These are phyloP conservation scores for Musca domestica DNA, from an alignment of 1,140 invertebrate genomes.

Conservation along the genomic window DNA sequence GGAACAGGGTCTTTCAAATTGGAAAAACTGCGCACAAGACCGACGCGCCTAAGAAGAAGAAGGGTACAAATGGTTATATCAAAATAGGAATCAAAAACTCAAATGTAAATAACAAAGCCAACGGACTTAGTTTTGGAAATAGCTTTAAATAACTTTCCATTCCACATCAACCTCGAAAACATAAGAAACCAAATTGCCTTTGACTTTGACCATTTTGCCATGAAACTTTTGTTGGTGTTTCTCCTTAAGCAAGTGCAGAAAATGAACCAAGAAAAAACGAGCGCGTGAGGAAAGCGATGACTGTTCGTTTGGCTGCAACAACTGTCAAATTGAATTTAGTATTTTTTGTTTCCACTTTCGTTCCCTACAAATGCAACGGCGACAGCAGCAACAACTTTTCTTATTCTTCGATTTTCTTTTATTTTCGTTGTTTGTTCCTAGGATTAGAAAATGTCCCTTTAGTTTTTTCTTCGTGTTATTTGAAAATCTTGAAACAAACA, in stretches of 20 bases:
- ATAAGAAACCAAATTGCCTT: too few relatives aligned
- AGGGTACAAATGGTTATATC: too few relatives aligned
- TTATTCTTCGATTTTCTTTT: background rate
- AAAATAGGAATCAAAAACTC: too few relatives aligned
- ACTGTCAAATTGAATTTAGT: constrained; percentile 19
- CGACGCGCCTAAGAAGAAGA: too few relatives aligned
- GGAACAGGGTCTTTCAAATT: too few relatives aligned
- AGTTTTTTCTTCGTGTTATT: too few relatives aligned
- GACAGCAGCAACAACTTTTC: background rate
- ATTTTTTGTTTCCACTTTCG: background rate
- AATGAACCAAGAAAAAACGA: background rate
- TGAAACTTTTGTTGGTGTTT: background rate
- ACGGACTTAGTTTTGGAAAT: too few relatives aligned
- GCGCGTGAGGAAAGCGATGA: background rate
- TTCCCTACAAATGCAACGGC: background rate
- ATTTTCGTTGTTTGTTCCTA: background rate
- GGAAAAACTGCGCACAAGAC: too few relatives aligned
- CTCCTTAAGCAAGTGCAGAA: background rate
- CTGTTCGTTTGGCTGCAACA: background rate
- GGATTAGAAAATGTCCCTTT: background rate
- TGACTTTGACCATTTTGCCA: constrained; percentile 11
- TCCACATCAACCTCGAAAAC: background rate
- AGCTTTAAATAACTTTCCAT: background rate
- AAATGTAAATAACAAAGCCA: too few relatives aligned
- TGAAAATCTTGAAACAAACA: too few relatives aligned